Evolutionary conservation across 2,113 vertebrate genomes (phyloP), one percentile per base, ranked within the genome.

Genomic region (Piliocolobus tephrosceles): DNA sequence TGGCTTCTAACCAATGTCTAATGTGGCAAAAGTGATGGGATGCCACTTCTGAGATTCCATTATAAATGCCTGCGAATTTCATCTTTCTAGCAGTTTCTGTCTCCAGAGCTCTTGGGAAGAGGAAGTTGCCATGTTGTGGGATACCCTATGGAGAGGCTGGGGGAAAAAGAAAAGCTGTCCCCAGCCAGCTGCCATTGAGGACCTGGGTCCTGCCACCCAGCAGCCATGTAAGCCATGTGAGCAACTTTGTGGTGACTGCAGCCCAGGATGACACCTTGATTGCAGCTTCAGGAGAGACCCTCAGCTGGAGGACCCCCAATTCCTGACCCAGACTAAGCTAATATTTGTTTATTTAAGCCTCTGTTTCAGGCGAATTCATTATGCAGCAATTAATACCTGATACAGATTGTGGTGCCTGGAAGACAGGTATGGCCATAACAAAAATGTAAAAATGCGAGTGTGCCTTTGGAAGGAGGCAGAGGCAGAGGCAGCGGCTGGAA

Each of bases 161-260:
- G 0, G 2, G n/a, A 17, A n/a, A 9, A 8, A n/a, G 35, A 35
- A 25, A 52, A 10, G 25, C 47, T 43, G 20, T 27, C 55, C 57
- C 57, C 30, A 10, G 20, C 16, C 79, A 38, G 2, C n/a, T n/a
- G 30, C 50, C 43, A 14, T 14, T 0, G 1, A 57, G 79, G 32
- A 27, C 82, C 16, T 20, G 17, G 43, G 61, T 16, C 72, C 73
- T 10, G n/a, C 35, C 90, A n/a, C 20, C 35, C 94, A 43, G 14
- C 35, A n/a, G n/a, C n/a, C n/a, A n/a, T n/a, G n/a, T n/a, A n/a
- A 38, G 27, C 9, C 6, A 1, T 4, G 1, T 5, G 50, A 50
- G 32, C 4, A 52, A 25, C 22, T 73, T n/a, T 6, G 11, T 22
- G 47, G 40, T 22, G 43, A 38, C 43, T 17, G 6, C 6, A 16